phyloP scores from a whole-genome alignment of 2,888 invertebrate species.

The Mayetiola destructor region DNA sequence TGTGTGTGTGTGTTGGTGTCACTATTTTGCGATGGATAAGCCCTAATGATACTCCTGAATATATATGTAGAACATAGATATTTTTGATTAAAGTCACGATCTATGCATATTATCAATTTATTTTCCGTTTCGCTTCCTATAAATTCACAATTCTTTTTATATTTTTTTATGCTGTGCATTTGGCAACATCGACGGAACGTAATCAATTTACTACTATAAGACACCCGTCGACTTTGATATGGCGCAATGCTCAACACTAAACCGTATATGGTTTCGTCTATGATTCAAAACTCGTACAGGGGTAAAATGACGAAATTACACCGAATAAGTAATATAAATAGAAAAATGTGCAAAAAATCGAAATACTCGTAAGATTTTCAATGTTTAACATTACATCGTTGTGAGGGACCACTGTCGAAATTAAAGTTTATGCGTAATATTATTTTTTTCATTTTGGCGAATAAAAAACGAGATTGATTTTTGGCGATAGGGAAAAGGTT shows the following conservation, averaged over 20 bases:
- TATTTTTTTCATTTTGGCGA: no score
- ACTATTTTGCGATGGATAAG: background rate
- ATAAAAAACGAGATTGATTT: background rate
- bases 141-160: background rate
- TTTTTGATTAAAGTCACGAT: conserved; percentile 11
- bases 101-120: conserved; percentile 10
- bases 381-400: background rate
- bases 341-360: background rate
- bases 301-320: background rate
- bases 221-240: background rate
- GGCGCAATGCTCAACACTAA: background rate
- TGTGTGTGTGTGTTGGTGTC: background rate
- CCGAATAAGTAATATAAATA: background rate
- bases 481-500: background rate
- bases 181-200: background rate
- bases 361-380: background rate
- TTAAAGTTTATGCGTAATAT: background rate
- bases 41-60: background rate
- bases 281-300: background rate
- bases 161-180: background rate
- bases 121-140: background rate
- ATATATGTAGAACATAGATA: background rate
- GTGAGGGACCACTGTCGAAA: background rate
- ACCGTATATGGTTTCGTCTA: background rate
- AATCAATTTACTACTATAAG: conserved; percentile 11